phyloP scores from a whole-genome alignment of 2,888 invertebrate genomes.

The Drosophila merina region DNA sequence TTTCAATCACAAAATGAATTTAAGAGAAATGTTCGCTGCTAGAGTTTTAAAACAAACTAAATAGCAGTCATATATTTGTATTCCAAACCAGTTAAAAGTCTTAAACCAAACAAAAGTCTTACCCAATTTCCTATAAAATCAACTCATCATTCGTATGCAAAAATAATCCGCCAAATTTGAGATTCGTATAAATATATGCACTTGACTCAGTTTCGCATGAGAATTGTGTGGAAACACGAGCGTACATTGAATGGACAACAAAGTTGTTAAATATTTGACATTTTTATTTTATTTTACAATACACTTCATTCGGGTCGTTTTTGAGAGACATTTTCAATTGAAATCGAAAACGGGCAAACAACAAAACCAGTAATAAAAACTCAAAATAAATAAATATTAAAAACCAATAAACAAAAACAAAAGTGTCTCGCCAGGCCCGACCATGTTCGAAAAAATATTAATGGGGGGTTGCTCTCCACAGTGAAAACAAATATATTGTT shows the following conservation, averaged over 20 bases:
- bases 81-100: not conserved
- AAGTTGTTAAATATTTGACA: slow-evolving; percentile 41
- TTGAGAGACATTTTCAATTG: slow-evolving; percentile 16
- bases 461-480: not conserved
- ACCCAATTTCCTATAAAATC: slow-evolving; percentile 1
- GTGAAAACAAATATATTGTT: slow-evolving; percentile 1
- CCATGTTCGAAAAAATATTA: slow-evolving; percentile 4
- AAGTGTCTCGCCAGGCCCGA: not conserved
- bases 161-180: not conserved
- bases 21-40: not conserved
- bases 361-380: slow-evolving; percentile 26
- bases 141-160: slow-evolving; percentile 11
- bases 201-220: slow-evolving; percentile 21
- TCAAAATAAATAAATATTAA: slow-evolving; percentile 10
- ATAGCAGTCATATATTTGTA: not conserved
- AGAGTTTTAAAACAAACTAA: not conserved
- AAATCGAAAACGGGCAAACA: slow-evolving; percentile 28
- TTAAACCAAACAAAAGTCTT: not conserved
- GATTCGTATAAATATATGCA: slow-evolving; percentile 11
- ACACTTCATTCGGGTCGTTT: slow-evolving; percentile 31
- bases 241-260: slow-evolving; percentile 17
- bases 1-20: not conserved
- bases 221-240: slow-evolving; percentile 18
- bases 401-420: slow-evolving; percentile 11
- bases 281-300: slow-evolving; percentile 15